These are phyloP conservation scores for Pelecanus crispus DNA, from an alignment of 2,113 vertebrate species.

Conservation along the genomic window DNA sequence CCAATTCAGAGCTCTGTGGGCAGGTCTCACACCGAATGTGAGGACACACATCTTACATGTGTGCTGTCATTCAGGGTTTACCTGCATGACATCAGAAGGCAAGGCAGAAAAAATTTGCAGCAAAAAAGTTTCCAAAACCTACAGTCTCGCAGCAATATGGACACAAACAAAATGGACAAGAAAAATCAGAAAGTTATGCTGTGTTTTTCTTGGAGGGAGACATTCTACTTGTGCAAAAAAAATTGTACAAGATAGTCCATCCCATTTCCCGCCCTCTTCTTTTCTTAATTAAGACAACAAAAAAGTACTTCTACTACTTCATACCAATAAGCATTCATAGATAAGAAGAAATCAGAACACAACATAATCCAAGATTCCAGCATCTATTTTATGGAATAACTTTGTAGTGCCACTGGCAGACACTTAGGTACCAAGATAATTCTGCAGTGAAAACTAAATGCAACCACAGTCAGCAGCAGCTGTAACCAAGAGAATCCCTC, in stretches of 20 bases:
- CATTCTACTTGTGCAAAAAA: accelerated
- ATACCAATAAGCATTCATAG: not conserved
- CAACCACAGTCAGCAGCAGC: not conserved
- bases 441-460: not conserved
- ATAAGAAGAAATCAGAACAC: not conserved
- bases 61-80: not conserved
- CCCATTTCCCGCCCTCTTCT: accelerated
- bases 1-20: not conserved
- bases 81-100: not conserved
- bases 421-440: not conserved
- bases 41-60: too few relatives aligned
- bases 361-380: not conserved
- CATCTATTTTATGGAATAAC: not conserved
- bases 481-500: not conserved
- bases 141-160: not conserved
- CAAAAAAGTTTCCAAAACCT: not conserved
- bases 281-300: not conserved
- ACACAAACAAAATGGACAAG: not conserved
- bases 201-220: not conserved
- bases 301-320: not conserved
- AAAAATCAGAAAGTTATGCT: not conserved
- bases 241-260: accelerated
- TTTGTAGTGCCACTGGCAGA: not conserved
- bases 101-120: not conserved
- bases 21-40: not conserved